Evolutionary conservation across 2,888 invertebrate species (phyloP), one percentile per base, ranked within the genome.

Genomic region (Carterocephalus palaemon): DNA sequence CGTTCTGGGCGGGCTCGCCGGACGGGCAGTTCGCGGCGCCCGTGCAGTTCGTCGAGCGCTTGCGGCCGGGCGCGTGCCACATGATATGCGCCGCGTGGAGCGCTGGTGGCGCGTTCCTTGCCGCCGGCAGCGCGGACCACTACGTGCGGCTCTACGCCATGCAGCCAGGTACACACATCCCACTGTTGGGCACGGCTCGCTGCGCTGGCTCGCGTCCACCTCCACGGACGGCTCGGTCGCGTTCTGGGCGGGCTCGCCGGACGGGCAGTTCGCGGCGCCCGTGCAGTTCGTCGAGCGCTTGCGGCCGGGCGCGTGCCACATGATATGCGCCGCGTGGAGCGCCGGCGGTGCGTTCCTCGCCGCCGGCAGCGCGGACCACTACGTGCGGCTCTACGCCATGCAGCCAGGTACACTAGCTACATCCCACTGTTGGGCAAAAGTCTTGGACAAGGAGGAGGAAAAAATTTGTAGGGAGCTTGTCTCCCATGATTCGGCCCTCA

Each of bases 221-320:
- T 96, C 97, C 60, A 95, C 95, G 1, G 99, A 99, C 85, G 98
- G 99, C 19, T 96, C 95, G 7, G 95, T 99, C 45, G 97, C 97
- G 7, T 98, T 99, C 88, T 99, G 98, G 97, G 91, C 93, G 29
- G 96, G 93, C 52, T 70, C 75, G 1, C 59, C 64, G 1, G 79
- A 76, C 56, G 82, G 82, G 0, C 71, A 75, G 60, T 88, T 89
- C 59, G 89, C 93, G 12, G 95, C 94, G 72, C 97, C 98, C 2
- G 92, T 94, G 57, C 93, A 96, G 73, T 97, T 95, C 78, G 94
- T 96, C 64, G 98, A 97, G 75, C 92, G 95, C 63, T 92, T 97
- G 84, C 88, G 97, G 2, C 97, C 97, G 0, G 98, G 98, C 51
- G 94, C 94, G 60, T 95, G 96, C 19, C 97, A 97, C 88, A 97